Percentiles rank a stretch among this genome's conserved stretches.
Conservation (phyloP, 1,140 invertebrate genomes). For the Neelides sp. region DNA sequence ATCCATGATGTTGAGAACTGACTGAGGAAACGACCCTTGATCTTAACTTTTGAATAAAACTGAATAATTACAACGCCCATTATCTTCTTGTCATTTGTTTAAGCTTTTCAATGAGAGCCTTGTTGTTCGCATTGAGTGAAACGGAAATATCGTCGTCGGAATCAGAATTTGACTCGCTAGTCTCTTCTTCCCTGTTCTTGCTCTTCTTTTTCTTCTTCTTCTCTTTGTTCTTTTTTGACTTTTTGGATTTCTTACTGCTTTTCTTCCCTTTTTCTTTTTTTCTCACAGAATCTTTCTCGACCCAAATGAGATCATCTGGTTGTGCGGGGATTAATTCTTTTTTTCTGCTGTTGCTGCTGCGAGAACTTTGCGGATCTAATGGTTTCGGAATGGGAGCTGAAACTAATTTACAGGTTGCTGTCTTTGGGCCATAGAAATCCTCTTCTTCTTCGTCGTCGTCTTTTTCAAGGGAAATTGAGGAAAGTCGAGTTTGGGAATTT, state of each 20-base stretch:
- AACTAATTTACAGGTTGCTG: too few species aligned
- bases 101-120: constrained; percentile 17
- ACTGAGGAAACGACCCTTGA: too few species aligned
- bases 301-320: neutral
- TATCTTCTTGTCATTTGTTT: constrained; percentile 22
- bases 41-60: too few species aligned
- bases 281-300: neutral
- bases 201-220: neutral
- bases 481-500: too few species aligned
- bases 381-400: too few species aligned
- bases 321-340: constrained; percentile 10
- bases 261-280: neutral
- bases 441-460: neutral
- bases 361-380: neutral
- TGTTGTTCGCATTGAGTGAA: too few species aligned
- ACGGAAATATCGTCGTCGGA: too few species aligned
- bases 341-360: constrained; percentile 4
- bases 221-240: neutral
- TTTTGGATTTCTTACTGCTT: neutral
- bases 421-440: constrained; percentile 2
- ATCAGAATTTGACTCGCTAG: neutral
- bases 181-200: neutral
- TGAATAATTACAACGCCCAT: too few species aligned
- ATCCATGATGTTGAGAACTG: too few species aligned
- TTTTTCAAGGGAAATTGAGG: neutral